Evolutionary conservation across 2,113 vertebrate species (phyloP), one percentile per base, ranked within the genome.

Genomic region (Catharus bicknelli): DNA sequence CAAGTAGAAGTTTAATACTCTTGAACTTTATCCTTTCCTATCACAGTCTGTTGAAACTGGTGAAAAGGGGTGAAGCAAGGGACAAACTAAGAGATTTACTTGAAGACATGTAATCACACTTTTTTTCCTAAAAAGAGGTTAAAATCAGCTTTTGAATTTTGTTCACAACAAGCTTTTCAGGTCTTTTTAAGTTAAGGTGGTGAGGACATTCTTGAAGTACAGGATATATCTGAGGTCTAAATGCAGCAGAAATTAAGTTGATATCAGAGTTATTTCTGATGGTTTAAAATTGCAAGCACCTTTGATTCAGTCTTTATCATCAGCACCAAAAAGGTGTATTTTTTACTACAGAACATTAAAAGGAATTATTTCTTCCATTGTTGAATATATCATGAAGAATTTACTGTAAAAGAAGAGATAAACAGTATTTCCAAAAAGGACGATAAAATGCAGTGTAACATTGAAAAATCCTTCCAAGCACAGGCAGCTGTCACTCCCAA

Each of bases 81-180:
- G 14, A 40, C 7, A 43, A 76, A 40, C 10, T 79, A 58, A 59
- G 12, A 63, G 4, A 12, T 9, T 92, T 20, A 34, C 48, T 55
- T 68, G 48, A 43, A 83, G 13, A 68, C 2, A 2, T 23, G 2
- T 38, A 76, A 55, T 78, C 47, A 30, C 5, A 13, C n/a, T 8
- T 0, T 1, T 14, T 16, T 45, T n/a, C 5, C 19, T 43, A 77
- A 74, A 74, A 58, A 14, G 1, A 29, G 4, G 4, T 45, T 73
- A 32, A 76, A 88, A 53, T 20, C 1, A 43, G 2, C 0, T 47
- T 47, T 38, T 48, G 2, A 9, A 63, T 92, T 77, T 73, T 74
- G 13, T 43, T 83, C 16, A 48, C 18, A 81, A 91, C 1, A 2
- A 22, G 2, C 0, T 63, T 70, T 78, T 81, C 14, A 40, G 8